Evolutionary conservation across 2,797 vertebrate species (phyloP).

Genomic region (Nyctalus aviator): DNA sequence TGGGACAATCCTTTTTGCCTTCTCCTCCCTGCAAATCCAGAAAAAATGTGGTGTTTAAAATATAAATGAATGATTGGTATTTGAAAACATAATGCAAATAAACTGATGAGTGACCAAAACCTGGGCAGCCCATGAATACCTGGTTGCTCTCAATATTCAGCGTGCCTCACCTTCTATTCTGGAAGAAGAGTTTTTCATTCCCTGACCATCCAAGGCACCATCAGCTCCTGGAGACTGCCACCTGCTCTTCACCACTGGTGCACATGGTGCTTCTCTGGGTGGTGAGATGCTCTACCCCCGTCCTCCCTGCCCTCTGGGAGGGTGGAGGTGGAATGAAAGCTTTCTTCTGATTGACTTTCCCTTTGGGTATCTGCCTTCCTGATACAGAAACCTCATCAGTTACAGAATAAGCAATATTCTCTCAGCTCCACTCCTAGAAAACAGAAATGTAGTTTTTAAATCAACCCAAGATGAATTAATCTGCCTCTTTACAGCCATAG

Average conservation of each 20-base stretch:
- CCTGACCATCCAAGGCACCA: not conserved
- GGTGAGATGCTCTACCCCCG: not conserved
- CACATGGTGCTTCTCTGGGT: rapidly evolving
- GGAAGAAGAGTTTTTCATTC: not conserved
- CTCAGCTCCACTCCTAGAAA: not conserved
- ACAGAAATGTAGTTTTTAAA: not conserved
- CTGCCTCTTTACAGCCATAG: not conserved
- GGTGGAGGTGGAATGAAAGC: not conserved
- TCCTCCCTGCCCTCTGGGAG: not conserved
- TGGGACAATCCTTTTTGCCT: not conserved
- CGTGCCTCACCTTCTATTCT: not conserved
- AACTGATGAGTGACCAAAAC: not conserved
- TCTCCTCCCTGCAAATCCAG: not conserved
- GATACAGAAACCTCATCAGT: not conserved
- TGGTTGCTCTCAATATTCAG: not conserved
- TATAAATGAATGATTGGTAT: not conserved
- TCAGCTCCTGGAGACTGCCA: too few species aligned
- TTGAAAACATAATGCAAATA: not conserved
- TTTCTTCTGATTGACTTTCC: not conserved
- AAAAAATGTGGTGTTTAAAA: not conserved
- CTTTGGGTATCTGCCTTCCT: constrained; percentile 11
- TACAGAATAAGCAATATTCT: not conserved
- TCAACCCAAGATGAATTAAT: not conserved
- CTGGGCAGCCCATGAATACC: not conserved
- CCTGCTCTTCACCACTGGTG: not conserved